Evolutionary conservation across 1,140 invertebrate genomes (phyloP).

Genomic region (Procambarus clarkii): DNA sequence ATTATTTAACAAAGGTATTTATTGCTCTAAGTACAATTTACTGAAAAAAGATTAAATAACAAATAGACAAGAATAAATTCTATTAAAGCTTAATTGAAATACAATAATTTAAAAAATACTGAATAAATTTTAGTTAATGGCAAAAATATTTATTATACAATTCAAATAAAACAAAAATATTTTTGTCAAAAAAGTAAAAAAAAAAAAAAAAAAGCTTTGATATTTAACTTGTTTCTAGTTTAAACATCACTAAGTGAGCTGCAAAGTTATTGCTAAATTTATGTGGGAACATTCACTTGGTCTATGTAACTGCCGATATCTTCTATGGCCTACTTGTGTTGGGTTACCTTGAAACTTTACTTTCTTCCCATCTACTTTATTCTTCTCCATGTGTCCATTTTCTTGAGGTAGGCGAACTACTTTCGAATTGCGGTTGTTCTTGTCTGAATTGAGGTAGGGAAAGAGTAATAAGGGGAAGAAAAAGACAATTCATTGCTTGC

Average conservation of each 20-base stretch:
- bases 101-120: background rate
- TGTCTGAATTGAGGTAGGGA: conserved; percentile 41
- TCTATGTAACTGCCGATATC: conserved; percentile 3
- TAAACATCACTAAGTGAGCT: background rate
- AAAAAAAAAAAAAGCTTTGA: background rate
- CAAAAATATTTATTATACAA: background rate
- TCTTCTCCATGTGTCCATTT: conserved; percentile 60
- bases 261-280: background rate
- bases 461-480: background rate
- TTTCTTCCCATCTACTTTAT: conserved; percentile 55
- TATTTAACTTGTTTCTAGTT: background rate
- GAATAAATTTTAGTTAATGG: background rate
- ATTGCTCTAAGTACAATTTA: background rate
- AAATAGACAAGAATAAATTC: background rate
- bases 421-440: conserved; percentile 40
- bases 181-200: background rate
- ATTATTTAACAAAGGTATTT: background rate
- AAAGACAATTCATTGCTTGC: too few species aligned
- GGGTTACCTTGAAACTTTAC: conserved; percentile 64
- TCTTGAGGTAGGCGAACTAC: conserved; percentile 38
- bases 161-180: background rate
- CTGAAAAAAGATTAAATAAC: background rate
- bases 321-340: conserved; percentile 24
- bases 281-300: conserved; percentile 2
- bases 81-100: background rate